These are phyloP conservation scores for Elymnias hypermnestra DNA, from an alignment of 1,140 invertebrate genomes.

Conservation along the genomic window DNA sequence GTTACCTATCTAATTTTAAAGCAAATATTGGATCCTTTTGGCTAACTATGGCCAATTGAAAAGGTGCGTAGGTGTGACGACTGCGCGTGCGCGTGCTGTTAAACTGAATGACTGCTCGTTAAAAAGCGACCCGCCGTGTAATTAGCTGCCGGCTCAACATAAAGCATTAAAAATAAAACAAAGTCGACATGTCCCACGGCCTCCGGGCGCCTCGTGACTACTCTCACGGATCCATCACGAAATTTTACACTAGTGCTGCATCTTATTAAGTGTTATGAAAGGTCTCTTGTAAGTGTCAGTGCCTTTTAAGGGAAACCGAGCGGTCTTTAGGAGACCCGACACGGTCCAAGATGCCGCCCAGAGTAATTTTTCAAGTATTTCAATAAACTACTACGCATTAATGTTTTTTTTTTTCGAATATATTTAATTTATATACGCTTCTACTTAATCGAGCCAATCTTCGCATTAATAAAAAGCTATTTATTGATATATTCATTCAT, in stretches of 20 bases:
- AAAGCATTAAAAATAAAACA: constrained; percentile 55
- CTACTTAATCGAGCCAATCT: no score
- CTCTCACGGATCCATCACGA: constrained; percentile 64
- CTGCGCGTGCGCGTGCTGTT: constrained; percentile 47
- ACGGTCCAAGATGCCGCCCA: constrained; percentile 20
- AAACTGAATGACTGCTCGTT: constrained; percentile 62
- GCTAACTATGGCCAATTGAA: no score
- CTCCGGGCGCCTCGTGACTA: constrained; percentile 56
- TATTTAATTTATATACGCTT: no score
- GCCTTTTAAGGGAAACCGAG: constrained; percentile 50
- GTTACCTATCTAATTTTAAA: no score
- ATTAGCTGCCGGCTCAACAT: constrained; percentile 50
- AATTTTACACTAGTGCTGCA: constrained; percentile 61
- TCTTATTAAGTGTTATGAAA: constrained; percentile 73
- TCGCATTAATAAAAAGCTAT: no score
- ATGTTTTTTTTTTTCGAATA: neutral
- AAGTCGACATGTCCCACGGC: constrained; percentile 54
- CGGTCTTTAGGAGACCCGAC: constrained; percentile 37
- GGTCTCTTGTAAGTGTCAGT: constrained; percentile 52
- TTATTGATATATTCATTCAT: no score
- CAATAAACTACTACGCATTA: neutral
- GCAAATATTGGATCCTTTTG: no score
- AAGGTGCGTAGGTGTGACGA: constrained; percentile 28
- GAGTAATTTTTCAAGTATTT: constrained; percentile 3
- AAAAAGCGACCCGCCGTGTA: constrained; percentile 58